Evolutionary conservation across 2,888 invertebrate genomes (phyloP).

Genomic region (Parasteatoda lunata): DNA sequence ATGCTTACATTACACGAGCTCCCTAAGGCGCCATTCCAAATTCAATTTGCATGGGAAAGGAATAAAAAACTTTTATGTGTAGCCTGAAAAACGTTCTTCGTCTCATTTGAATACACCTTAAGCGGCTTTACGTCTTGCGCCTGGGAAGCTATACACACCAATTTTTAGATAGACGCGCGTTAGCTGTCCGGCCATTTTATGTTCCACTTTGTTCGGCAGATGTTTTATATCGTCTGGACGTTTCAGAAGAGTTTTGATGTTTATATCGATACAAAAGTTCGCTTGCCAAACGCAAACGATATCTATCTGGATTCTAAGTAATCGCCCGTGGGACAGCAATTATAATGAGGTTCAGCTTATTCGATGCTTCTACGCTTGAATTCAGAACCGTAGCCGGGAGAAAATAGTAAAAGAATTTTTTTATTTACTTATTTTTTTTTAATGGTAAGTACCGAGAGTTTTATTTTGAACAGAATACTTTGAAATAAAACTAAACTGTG

Average conservation of each 20-base stretch:
- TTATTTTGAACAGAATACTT: no score
- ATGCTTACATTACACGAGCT: constrained; percentile 28
- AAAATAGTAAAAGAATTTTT: no score
- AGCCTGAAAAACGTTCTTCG: neutral
- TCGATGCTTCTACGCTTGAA: no score
- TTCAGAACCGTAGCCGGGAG: no score
- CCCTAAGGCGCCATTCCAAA: constrained; percentile 23
- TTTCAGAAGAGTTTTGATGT: constrained; percentile 1
- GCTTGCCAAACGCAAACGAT: no score
- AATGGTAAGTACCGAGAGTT: no score
- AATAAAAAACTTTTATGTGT: constrained; percentile 31
- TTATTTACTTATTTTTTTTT: no score
- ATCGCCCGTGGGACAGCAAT: no score
- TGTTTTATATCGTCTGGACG: constrained; percentile 32
- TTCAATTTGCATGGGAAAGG: constrained; percentile 53
- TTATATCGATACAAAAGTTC: constrained; percentile 6
- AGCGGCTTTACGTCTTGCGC: constrained; percentile 1
- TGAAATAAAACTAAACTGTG: no score
- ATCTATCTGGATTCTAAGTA: no score
- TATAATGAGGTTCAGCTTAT: no score
- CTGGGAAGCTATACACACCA: constrained; percentile 26
- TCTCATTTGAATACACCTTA: constrained; percentile 35
- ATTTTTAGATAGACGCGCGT: constrained; percentile 12
- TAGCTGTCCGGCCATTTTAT: constrained; percentile 26
- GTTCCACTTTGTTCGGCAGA: constrained; percentile 32